Evolutionary conservation across 2,888 invertebrate species (phyloP).

Genomic region (Tenthredo notha): DNA sequence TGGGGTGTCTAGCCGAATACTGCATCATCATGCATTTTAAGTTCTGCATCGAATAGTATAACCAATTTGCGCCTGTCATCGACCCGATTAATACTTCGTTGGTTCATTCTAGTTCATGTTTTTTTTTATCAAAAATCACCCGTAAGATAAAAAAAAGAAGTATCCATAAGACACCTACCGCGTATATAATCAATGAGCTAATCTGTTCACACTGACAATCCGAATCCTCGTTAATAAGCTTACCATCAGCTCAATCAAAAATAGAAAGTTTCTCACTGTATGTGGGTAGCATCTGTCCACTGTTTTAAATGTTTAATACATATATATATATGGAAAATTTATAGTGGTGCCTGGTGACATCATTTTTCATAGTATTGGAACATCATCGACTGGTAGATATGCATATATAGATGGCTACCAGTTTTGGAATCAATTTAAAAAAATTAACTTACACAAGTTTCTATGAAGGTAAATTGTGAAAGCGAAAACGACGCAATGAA

Average conservation of each 20-base stretch:
- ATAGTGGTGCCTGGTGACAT: not conserved
- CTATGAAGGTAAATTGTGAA: slow-evolving; percentile 38
- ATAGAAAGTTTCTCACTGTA: not conserved
- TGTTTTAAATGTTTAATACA: not conserved
- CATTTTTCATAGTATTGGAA: not conserved
- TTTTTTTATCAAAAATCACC: not conserved
- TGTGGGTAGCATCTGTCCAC: not conserved
- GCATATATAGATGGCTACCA: not conserved
- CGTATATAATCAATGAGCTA: not conserved
- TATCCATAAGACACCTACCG: not conserved
- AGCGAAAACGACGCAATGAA: slow-evolving; percentile 39
- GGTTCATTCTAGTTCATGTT: not conserved
- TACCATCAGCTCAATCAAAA: not conserved
- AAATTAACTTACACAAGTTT: slow-evolving; percentile 28
- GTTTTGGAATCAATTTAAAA: slow-evolving; percentile 25
- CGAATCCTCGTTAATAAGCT: not conserved
- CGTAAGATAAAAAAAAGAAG: not conserved
- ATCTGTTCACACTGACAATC: not conserved
- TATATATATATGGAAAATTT: not conserved
- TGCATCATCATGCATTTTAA: not conserved
- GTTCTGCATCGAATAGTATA: not conserved
- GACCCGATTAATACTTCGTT: not conserved
- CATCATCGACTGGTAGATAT: not conserved
- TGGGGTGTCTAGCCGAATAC: not conserved
- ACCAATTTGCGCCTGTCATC: not conserved